phyloP scores from a whole-genome alignment of 37 sponge, comb jelly and placozoan species.

The Tethya wilhelma region DNA sequence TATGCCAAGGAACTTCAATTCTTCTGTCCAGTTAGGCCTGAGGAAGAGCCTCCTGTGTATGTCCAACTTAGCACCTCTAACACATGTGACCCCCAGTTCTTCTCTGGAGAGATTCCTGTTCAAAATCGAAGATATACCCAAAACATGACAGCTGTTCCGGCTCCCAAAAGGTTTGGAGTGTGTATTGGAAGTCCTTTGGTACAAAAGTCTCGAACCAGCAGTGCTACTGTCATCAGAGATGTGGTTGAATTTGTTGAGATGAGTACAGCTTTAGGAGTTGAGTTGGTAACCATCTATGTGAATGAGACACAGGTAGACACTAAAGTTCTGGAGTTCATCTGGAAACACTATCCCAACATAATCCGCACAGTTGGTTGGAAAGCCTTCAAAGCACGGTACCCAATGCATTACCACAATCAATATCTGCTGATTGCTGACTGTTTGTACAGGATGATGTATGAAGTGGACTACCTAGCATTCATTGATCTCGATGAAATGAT shows the following conservation, averaged over 20 bases:
- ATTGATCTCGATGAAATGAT: slow-evolving; percentile 42
- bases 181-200: slow-evolving; percentile 15
- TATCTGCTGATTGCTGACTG: slow-evolving; percentile 15
- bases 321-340: background rate
- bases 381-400: background rate
- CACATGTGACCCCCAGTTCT: background rate
- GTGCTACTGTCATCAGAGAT: background rate
- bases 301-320: background rate
- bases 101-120: background rate
- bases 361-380: slow-evolving; percentile 2
- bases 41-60: background rate
- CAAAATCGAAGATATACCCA: background rate
- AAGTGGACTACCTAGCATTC: slow-evolving; percentile 26
- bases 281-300: slow-evolving; percentile 20
- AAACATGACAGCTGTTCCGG: background rate
- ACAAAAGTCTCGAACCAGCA: background rate
- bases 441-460: slow-evolving; percentile 23
- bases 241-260: slow-evolving; percentile 32
- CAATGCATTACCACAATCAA: slow-evolving; percentile 31
- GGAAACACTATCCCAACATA: background rate
- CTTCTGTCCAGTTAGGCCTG: background rate
- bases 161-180: slow-evolving; percentile 25
- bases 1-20: background rate
- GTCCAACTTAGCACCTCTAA: background rate
- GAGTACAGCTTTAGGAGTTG: slow-evolving; percentile 14